Evolutionary conservation across 1,140 invertebrate species (phyloP).

Genomic region (Magallana gigas): DNA sequence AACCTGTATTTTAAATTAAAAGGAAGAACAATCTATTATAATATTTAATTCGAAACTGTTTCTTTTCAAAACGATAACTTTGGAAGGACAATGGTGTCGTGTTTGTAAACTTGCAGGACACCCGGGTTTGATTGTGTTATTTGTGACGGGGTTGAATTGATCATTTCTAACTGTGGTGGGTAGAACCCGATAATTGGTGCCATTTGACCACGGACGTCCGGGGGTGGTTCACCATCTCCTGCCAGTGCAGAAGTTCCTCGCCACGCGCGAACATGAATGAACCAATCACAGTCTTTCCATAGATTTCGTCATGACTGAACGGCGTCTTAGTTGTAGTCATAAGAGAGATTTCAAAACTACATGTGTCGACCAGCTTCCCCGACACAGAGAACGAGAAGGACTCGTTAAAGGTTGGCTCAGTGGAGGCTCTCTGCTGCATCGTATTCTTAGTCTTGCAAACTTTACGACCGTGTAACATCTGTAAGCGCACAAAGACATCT

Average conservation of each 20-base stretch:
- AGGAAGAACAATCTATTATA: too few relatives aligned
- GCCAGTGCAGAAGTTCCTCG: constrained; percentile 77
- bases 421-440: constrained; percentile 51
- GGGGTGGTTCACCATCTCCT: constrained; percentile 76
- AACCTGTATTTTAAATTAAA: too few relatives aligned
- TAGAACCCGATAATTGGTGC: constrained; percentile 62
- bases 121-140: constrained; percentile 9
- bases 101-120: too few relatives aligned
- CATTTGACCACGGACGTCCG: constrained; percentile 65
- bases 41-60: too few relatives aligned
- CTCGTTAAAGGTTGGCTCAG: constrained; percentile 75
- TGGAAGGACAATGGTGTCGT: too few relatives aligned
- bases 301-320: constrained; percentile 66
- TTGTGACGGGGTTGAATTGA: background rate
- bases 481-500: constrained; percentile 74
- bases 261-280: constrained; percentile 78
- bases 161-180: constrained; percentile 39
- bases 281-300: constrained; percentile 73
- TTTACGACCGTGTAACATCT: constrained; percentile 74
- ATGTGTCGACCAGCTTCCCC: constrained; percentile 73
- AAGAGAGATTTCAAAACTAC: constrained; percentile 71
- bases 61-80: too few relatives aligned
- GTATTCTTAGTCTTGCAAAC: constrained; percentile 75
- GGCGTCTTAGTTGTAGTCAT: constrained; percentile 59
- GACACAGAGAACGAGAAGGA: constrained; percentile 74